Percentiles rank a stretch among this genome's conserved stretches.
These are phyloP conservation scores for Leptopilina drosophilae DNA, from an alignment of 2,888 invertebrate species.

Conservation along the genomic window DNA sequence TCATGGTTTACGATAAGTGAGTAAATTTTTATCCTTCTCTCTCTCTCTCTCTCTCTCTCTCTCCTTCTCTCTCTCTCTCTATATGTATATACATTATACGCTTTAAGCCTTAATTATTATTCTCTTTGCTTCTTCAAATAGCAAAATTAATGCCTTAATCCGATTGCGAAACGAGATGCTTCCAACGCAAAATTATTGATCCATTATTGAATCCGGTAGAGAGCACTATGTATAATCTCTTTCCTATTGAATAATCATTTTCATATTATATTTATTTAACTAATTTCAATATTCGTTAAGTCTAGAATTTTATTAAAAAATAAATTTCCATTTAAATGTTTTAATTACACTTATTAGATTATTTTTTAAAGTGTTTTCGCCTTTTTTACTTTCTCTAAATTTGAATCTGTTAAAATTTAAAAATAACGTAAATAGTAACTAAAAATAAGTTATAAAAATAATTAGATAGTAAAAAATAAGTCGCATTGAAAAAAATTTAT, in stretches of 20 bases:
- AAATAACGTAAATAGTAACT: no score
- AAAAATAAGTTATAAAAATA: no score
- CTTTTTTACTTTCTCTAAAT: no score
- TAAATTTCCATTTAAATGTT: no score
- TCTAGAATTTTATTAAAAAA: no score
- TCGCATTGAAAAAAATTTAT: no score
- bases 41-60: neutral
- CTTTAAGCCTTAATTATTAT: neutral
- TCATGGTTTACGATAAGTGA: slow-evolving; percentile 70
- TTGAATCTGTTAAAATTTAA: no score
- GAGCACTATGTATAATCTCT: slow-evolving; percentile 11
- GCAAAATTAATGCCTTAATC: slow-evolving; percentile 14
- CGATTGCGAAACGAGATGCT: neutral
- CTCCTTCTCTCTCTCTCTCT: neutral
- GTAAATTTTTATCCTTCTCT: slow-evolving; percentile 52
- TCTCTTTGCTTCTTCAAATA: slow-evolving; percentile 20
- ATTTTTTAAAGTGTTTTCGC: no score
- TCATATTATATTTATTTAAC: slow-evolving; percentile 2
- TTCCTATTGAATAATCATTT: slow-evolving; percentile 15
- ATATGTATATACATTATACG: neutral
- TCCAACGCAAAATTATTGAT: neutral
- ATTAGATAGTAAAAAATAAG: no score
- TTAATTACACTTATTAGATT: no score
- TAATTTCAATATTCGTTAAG: no score
- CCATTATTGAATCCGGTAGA: slow-evolving; percentile 21